Base-by-base conservation (phyloP, 1,140 invertebrate genomes). In the Thaumatotibia leucotreta region DNA sequence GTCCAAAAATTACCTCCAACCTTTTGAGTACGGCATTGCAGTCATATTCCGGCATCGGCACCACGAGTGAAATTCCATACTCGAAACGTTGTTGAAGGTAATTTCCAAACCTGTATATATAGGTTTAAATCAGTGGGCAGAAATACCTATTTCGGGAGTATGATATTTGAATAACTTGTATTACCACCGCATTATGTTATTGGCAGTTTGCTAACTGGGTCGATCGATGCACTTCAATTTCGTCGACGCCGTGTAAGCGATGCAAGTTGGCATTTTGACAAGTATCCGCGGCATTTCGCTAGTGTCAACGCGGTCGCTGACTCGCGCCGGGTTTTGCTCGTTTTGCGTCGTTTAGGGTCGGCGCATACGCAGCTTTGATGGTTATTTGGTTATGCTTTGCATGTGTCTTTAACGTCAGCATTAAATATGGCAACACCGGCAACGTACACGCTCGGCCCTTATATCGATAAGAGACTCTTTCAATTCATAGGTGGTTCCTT, bases 211-310 rank as follows among this genome's bases (percentile, higher is more conserved):
- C 14, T 61, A 72, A 72, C 29, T 33, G 50, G 67, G 70, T 72
- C 66, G 62, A 69, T 69, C 61, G 61, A 54, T 39, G 62, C 67
- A 69, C 66, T 72, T 67, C 61, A 66, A 72, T 68, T 68, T 66
- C 45, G 65, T 63, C 63, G 54, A 64, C 64, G 63, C 35, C 35
- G 70, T 72, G 61, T 68, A 66, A 70, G 32, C 45, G 63, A 24
- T 24, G 58, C 66, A 52, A 79, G 66, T 84, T 89, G 85, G 86
- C 85, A 83, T 73, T 54, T 67, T 83, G 81, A 75, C 84, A 87
- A 84, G 65, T 76, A 82, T 85, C 76, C 67, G 71, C 75, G 73
- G 63, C 73, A 81, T 80, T 81, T 76, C 29, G 52, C 76, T 79
- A 68, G 68, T 82, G 78, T 87, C 79, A 80, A 73, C 61, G 68